Conservation (phyloP, 2,888 invertebrate species). For the Odontothrips loti region DNA sequence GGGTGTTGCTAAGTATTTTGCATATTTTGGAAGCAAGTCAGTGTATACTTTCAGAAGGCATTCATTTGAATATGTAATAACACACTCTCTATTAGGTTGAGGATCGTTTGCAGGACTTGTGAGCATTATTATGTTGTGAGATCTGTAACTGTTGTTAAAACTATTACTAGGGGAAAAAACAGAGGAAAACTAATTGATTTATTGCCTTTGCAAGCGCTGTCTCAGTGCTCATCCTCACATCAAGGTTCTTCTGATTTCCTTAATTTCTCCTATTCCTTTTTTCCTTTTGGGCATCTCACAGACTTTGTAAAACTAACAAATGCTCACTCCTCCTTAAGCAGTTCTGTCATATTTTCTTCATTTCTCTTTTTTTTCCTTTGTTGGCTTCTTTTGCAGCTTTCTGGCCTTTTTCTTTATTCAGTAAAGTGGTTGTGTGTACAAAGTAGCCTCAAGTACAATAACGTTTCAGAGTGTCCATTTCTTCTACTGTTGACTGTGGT, state of each 20-base stretch:
- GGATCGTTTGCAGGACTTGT: neutral
- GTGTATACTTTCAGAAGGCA: neutral
- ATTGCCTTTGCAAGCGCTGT: no score
- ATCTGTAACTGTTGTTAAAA: neutral
- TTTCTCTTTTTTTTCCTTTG: neutral
- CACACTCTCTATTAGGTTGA: slow-evolving; percentile 11
- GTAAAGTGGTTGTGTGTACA: neutral
- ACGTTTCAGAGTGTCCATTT: neutral
- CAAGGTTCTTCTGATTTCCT: no score
- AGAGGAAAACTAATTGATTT: neutral
- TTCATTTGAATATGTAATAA: neutral
- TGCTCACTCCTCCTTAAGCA: slow-evolving; percentile 16
- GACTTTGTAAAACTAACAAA: neutral
- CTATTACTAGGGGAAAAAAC: neutral
- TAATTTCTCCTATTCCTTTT: neutral
- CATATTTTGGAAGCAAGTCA: neutral
- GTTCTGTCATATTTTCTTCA: neutral
- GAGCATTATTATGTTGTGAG: neutral
- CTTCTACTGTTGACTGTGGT: neutral
- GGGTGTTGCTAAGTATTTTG: slow-evolving; percentile 13
- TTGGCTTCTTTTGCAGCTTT: slow-evolving; percentile 20
- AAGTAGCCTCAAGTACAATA: neutral
- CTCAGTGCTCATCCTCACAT: no score
- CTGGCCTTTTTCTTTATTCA: neutral
- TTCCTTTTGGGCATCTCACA: neutral